Base-by-base conservation (phyloP, 2,888 invertebrate genomes). In the Eupithecia tripunctaria region DNA sequence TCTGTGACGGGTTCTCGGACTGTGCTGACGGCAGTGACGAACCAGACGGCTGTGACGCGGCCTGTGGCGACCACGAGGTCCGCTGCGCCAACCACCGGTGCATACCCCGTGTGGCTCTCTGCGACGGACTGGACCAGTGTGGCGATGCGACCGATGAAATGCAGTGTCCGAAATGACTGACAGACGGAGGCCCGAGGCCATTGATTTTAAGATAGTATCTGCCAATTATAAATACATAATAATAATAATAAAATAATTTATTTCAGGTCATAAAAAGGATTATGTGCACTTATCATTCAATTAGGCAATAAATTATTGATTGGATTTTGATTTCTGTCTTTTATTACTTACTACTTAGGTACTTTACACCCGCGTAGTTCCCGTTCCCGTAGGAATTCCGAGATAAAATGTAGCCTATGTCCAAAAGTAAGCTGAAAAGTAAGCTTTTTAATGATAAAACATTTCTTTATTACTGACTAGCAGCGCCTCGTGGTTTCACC, bases 1-100 rank as follows among this genome's bases (percentile, higher is more conserved):
- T 97, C 88, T 97, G 97, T 86, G 97, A 97, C 82, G 96, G 97
- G 1, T 89, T 95, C 68, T 88, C 93, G 1, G 96, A 97, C 85
- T 97, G 97, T 82, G 85, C 83, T 0, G 97, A 97, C 80, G 92
- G 94, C 71, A 96, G 96, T 56, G 97, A 97, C 83, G 97, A 97
- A 87, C 97, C 97, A 0, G 87, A 82, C 29, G 94, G 94, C 36
- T 94, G 95, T 78, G 90, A 90, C 76, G 87, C 91, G 85, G 95
- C 91, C 29, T 96, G 96, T 83, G 93, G 95, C 10, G 89, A 91
- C 65, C 91, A 95, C 78, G 95, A 95, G 79, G 76, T 92, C 72
- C 88, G 87, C 21, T 94, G 94, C 83, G 80, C 74, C 51, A 94
- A 94, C 80, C 96, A 95, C 43, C 95, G 95, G n/a, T 97, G 97